Evolutionary conservation across 2,113 vertebrate species (phyloP).

Genomic region (Notechis scutatus): DNA sequence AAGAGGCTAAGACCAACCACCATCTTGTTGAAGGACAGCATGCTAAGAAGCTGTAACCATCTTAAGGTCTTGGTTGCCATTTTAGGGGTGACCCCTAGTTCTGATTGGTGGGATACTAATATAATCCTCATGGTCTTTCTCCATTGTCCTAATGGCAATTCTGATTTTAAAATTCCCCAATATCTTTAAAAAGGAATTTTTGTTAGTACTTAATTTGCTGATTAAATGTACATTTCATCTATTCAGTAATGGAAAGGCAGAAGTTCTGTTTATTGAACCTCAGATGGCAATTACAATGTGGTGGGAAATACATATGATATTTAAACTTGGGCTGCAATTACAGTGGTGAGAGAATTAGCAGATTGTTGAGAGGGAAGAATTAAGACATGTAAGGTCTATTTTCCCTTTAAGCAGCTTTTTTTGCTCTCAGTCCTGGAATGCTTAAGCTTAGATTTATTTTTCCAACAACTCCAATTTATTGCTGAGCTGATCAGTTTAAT

Average conservation of each 20-base stretch:
- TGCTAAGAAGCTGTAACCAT: background rate
- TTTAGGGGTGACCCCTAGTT: background rate
- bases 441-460: background rate
- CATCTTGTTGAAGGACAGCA: background rate
- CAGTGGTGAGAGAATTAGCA: background rate
- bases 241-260: background rate
- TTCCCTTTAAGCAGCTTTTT: background rate
- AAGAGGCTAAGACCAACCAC: background rate
- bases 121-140: background rate
- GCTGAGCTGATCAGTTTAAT: background rate
- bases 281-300: background rate
- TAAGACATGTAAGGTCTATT: background rate
- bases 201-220: background rate
- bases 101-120: background rate
- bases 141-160: background rate
- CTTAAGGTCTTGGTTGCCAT: background rate
- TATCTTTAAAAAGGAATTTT: background rate
- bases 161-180: background rate
- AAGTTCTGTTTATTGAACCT: background rate
- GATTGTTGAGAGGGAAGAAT: background rate
- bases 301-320: background rate
- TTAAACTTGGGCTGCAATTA: background rate
- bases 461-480: background rate
- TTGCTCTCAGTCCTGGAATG: background rate
- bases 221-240: background rate